A percentile compares a stretch with the other conserved stretches of the same genome.
phyloP scores from a whole-genome alignment of 2,888 invertebrate genomes.

The Autographa gamma region DNA sequence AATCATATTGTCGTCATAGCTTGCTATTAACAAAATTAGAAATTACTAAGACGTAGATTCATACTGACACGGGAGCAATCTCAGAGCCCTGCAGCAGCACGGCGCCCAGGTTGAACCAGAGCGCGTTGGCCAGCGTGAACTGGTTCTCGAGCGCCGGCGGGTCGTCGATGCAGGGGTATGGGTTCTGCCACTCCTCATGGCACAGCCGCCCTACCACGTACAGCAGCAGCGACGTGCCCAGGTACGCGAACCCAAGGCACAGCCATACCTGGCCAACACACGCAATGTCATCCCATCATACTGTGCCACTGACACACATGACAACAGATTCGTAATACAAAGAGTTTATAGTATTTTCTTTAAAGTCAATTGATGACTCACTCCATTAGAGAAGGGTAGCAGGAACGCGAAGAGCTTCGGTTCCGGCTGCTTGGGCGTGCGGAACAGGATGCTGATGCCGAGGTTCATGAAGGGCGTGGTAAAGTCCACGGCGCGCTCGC shows the following conservation, averaged over 20 bases:
- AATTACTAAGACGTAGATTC: no score
- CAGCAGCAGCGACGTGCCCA: conserved; percentile 93
- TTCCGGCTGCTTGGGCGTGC: conserved; percentile 94
- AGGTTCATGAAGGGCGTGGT: conserved; percentile 99
- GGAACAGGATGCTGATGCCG: conserved; percentile 96
- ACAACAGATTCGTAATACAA: background rate
- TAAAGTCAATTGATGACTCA: conserved; percentile 45
- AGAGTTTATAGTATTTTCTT: background rate
- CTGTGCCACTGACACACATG: background rate
- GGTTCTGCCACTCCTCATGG: conserved; percentile 97
- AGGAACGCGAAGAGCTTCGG: conserved; percentile 97
- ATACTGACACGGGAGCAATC: conserved; percentile 95
- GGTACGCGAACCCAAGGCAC: conserved; percentile 94
- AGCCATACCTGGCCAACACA: conserved; percentile 91
- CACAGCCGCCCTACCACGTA: conserved; percentile 94
- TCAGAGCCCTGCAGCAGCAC: conserved; percentile 96
- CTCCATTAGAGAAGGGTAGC: conserved; percentile 94
- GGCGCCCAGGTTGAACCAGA: conserved; percentile 96
- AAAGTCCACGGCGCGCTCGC: conserved; percentile 97
- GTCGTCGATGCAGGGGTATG: conserved; percentile 95
- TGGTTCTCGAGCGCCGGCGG: conserved; percentile 95
- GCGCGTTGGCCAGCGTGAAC: conserved; percentile 94
- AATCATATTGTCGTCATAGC: no score
- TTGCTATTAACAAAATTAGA: no score
- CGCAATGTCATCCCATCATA: background rate